Evolutionary conservation across 2,113 vertebrate species (phyloP).

Genomic region (Myotis yumanensis): DNA sequence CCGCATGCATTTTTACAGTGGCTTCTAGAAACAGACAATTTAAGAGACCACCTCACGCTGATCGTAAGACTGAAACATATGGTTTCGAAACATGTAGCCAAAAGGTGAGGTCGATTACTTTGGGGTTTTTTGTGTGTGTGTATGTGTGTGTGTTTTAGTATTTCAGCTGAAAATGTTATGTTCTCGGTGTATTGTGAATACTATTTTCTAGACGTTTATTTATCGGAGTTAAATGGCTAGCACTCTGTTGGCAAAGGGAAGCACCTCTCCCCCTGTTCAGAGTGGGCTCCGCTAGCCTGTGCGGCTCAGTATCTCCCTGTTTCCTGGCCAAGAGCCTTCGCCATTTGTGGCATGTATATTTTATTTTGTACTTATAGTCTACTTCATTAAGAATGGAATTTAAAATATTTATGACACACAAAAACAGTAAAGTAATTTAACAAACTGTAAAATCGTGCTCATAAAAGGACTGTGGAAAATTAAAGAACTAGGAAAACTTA

Average conservation of each 20-base stretch:
- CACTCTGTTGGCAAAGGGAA: background rate
- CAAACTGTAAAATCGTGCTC: background rate
- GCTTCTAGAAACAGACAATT: background rate
- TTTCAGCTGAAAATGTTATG: background rate
- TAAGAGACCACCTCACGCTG: background rate
- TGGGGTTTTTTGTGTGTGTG: no score
- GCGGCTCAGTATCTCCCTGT: background rate
- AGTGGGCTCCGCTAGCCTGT: background rate
- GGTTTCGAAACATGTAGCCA: background rate
- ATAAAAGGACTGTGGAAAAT: background rate
- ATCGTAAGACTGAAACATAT: background rate
- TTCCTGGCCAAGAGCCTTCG: background rate
- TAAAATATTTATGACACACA: background rate
- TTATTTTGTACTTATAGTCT: background rate
- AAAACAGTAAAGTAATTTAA: conserved; percentile 9
- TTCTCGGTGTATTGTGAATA: background rate
- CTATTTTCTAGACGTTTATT: background rate
- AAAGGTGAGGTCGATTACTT: background rate
- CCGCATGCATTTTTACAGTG: background rate
- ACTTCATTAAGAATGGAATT: background rate
- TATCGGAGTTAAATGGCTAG: background rate
- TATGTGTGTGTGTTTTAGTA: no score
- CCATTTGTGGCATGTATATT: background rate
- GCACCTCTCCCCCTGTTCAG: no score
- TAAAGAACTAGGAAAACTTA: background rate